Conservation (phyloP, 2,797 vertebrate species). For the Megalops cyprinoides region DNA sequence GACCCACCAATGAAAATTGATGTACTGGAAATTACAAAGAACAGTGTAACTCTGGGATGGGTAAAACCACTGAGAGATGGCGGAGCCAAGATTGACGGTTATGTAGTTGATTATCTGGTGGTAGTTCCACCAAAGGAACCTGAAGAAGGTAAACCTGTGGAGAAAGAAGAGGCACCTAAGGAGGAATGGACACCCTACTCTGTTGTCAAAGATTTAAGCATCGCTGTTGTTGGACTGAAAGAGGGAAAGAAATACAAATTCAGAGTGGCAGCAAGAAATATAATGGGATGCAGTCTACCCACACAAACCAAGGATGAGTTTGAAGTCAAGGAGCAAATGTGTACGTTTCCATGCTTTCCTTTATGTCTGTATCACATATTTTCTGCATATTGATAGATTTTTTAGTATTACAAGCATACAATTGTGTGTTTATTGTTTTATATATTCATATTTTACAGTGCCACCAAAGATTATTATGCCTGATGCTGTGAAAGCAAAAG, state of each 20-base stretch:
- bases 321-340: slow-evolving; percentile 95
- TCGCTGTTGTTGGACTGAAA: slow-evolving; percentile 93
- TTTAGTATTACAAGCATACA: background rate
- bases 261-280: slow-evolving; percentile 93
- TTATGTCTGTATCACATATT: background rate
- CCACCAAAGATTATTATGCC: slow-evolving; percentile 92
- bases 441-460: slow-evolving; percentile 77
- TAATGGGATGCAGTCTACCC: slow-evolving; percentile 88
- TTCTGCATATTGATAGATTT: background rate
- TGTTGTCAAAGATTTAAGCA: slow-evolving; percentile 93
- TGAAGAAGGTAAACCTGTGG: no score
- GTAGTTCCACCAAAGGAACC: no score
- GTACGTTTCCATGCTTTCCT: slow-evolving; percentile 75
- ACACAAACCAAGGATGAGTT: slow-evolving; percentile 91
- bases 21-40: slow-evolving; percentile 92
- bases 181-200: slow-evolving; percentile 95
- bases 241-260: slow-evolving; percentile 96
- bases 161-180: slow-evolving; percentile 86
- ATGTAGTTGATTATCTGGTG: slow-evolving; percentile 91
- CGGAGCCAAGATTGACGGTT: slow-evolving; percentile 95
- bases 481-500: slow-evolving; percentile 87
- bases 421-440: slow-evolving; percentile 12
- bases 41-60: slow-evolving; percentile 91
- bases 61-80: slow-evolving; percentile 93
- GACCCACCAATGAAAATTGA: slow-evolving; percentile 98